phyloP scores from a whole-genome alignment of 2,113 vertebrate species.

The Rhodinocichla rosea region DNA sequence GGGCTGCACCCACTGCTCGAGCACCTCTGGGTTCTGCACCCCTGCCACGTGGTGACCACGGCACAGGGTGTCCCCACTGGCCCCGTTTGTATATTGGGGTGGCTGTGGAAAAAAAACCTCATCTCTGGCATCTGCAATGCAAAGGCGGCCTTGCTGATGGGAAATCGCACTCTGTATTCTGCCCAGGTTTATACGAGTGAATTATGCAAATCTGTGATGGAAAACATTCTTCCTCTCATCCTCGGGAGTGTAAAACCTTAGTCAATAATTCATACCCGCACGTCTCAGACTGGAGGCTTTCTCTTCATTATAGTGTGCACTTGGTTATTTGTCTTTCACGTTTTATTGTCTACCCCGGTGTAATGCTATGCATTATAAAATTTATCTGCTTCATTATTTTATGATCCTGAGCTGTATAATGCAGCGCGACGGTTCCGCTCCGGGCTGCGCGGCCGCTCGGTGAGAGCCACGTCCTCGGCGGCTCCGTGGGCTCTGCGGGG shows the following conservation, averaged over 20 bases:
- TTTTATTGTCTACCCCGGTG: conserved; percentile 76
- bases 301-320: conserved; percentile 76
- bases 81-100: neutral
- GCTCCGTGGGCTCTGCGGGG: neutral
- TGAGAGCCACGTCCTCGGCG: accelerated
- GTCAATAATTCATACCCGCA: conserved; percentile 81
- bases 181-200: conserved; percentile 77
- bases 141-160: conserved; percentile 41
- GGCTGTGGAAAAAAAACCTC: neutral
- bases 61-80: accelerated
- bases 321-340: conserved; percentile 76
- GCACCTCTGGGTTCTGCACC: neutral
- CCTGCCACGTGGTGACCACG: accelerated
- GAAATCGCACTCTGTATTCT: conserved; percentile 70
- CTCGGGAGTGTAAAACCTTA: conserved; percentile 81
- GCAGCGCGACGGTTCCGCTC: neutral
- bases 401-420: conserved; percentile 56
- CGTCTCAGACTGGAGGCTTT: conserved; percentile 77
- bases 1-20: neutral
- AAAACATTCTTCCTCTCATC: conserved; percentile 80
- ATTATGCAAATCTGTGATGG: conserved; percentile 82
- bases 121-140: conserved; percentile 48
- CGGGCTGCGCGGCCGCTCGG: neutral
- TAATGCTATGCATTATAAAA: conserved; percentile 78
- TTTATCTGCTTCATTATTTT: conserved; percentile 77